Evolutionary conservation across 1,140 invertebrate genomes (phyloP).

Genomic region (Yoshiicerus persimilis): DNA sequence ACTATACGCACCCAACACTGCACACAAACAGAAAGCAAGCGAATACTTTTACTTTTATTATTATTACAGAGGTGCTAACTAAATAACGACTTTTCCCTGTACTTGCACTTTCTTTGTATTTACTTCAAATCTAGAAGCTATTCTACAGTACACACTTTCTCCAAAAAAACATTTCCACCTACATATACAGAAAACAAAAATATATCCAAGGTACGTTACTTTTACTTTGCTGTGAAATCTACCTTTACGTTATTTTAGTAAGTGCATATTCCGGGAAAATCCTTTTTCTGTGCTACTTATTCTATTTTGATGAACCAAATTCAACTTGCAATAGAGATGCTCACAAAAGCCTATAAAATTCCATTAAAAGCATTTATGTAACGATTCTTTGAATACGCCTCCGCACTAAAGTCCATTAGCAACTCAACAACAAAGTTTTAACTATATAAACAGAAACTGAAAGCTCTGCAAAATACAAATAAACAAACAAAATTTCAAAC

Average conservation of each 20-base stretch:
- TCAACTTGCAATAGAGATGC: not conserved
- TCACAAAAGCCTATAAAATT: not conserved
- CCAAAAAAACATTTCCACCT: no score
- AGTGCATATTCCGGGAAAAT: not conserved
- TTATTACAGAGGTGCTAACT: not conserved
- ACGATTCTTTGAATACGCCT: not conserved
- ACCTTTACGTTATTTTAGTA: no score
- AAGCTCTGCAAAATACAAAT: not conserved
- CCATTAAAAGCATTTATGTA: not conserved
- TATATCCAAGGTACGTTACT: no score
- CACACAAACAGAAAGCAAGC: not conserved
- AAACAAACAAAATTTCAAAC: not conserved
- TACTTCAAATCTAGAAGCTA: no score
- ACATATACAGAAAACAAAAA: no score
- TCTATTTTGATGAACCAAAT: not conserved
- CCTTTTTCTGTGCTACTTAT: not conserved
- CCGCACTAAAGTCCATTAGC: not conserved
- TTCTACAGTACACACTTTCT: no score
- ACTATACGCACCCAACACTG: not conserved
- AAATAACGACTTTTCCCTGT: not conserved
- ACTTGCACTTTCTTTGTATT: not conserved
- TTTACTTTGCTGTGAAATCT: no score
- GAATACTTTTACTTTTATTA: not conserved
- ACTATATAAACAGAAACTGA: no score
- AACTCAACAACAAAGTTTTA: not conserved